These are phyloP conservation scores for Linhomoeus sp. DNA, from an alignment of 2,888 invertebrate species.

Conservation along the genomic window DNA sequence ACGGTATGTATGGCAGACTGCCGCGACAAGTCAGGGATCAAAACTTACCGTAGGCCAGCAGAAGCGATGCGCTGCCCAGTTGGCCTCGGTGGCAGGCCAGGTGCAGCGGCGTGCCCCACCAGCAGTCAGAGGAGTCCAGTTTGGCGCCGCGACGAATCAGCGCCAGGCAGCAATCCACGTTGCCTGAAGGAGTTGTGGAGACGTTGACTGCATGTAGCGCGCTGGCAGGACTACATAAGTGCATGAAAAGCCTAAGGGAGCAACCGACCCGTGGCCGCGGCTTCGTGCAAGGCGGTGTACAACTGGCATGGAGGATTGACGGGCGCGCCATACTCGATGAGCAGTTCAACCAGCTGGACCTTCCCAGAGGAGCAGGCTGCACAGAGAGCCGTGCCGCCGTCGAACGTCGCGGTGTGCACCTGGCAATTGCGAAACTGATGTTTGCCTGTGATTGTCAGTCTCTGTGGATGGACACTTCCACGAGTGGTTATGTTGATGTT, in stretches of 20 bases:
- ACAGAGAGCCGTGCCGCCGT: slow-evolving; percentile 3
- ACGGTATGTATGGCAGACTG: too few species aligned
- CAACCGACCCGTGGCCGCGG: neutral
- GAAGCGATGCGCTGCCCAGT: neutral
- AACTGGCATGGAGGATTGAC: slow-evolving; percentile 1
- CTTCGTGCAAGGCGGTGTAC: slow-evolving; percentile 3
- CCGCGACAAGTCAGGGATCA: too few species aligned
- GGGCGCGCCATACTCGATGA: neutral
- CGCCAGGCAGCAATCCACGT: neutral
- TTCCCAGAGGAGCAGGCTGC: neutral
- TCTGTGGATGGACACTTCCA: too few species aligned
- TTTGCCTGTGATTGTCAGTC: too few species aligned
- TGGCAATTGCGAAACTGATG: too few species aligned
- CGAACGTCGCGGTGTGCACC: neutral
- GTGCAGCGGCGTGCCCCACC: slow-evolving; percentile 5
- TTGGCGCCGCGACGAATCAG: neutral
- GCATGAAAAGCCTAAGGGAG: too few species aligned
- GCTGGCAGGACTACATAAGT: neutral
- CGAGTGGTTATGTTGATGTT: too few species aligned
- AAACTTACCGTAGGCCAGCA: too few species aligned
- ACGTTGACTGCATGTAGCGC: neutral
- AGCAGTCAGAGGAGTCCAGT: slow-evolving; percentile 2
- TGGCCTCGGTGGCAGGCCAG: slow-evolving; percentile 1
- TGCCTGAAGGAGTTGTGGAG: neutral
- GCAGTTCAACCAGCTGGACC: neutral